Evolutionary conservation across 2,888 invertebrate genomes (phyloP).

Genomic region (Mamestra brassicae): DNA sequence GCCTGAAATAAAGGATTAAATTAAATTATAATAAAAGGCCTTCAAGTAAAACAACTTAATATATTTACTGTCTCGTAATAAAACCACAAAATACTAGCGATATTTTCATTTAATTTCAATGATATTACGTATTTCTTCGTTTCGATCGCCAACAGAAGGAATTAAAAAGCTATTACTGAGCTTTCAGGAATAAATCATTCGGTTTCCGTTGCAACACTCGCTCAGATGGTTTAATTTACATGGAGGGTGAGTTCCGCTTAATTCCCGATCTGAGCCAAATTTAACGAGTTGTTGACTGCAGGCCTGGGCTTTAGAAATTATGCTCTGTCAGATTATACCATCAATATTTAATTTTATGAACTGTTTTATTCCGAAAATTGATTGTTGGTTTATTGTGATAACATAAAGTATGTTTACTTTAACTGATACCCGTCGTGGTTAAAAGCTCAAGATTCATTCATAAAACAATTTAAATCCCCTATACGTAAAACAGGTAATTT

Average conservation of each 20-base stretch:
- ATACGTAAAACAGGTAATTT: too few species aligned
- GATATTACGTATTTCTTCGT: constrained; percentile 63
- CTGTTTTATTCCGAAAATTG: not conserved
- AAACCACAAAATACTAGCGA: not conserved
- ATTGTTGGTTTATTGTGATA: not conserved
- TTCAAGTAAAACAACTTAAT: constrained; percentile 7
- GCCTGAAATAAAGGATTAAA: too few species aligned
- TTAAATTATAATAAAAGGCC: not conserved
- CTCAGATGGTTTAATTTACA: constrained; percentile 80
- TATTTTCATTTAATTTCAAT: constrained; percentile 34
- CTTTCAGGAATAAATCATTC: constrained; percentile 78
- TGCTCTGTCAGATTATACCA: constrained; percentile 44
- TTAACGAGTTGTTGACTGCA: constrained; percentile 71
- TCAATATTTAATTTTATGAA: constrained; percentile 51
- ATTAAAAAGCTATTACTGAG: constrained; percentile 79
- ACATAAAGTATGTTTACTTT: not conserved
- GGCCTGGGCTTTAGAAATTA: constrained; percentile 48
- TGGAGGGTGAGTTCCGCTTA: constrained; percentile 74
- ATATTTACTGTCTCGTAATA: not conserved
- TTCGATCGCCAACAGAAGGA: constrained; percentile 73
- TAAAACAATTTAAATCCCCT: too few species aligned
- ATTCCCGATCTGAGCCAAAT: constrained; percentile 71
- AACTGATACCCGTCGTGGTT: too few species aligned
- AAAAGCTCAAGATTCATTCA: too few species aligned
- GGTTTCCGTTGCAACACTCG: constrained; percentile 76